A percentile compares a stretch with the other conserved stretches of the same genome.
These are phyloP conservation scores for Enteromius fasciolatus DNA, from an alignment of 2,797 vertebrate species.

Conservation along the genomic window DNA sequence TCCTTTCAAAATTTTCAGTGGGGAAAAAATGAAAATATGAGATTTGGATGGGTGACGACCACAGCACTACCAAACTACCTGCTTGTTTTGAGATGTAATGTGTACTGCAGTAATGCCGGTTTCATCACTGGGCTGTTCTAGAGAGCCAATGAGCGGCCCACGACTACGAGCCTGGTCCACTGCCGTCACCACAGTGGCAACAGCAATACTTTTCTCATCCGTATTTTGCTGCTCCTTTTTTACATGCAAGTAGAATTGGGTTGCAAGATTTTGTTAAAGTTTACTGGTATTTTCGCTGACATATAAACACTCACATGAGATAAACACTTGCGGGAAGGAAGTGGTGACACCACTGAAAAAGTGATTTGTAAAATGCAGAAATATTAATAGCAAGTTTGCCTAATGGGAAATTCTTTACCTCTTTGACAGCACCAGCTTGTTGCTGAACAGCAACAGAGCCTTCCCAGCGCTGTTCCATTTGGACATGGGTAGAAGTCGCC, in stretches of 20 bases:
- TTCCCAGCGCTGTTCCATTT: constrained; percentile 82
- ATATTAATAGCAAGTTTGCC: neutral
- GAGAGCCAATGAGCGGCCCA: constrained; percentile 71
- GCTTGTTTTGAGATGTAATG: constrained; percentile 78
- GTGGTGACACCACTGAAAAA: neutral
- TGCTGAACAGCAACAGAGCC: constrained; percentile 75
- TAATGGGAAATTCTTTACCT: constrained; percentile 76
- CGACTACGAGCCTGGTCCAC: constrained; percentile 69
- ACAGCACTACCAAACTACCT: constrained; percentile 73
- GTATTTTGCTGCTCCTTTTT: constrained; percentile 62
- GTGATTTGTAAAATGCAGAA: constrained; percentile 14
- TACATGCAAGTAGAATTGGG: constrained; percentile 59
- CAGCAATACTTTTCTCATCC: constrained; percentile 63
- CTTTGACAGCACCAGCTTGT: constrained; percentile 70
- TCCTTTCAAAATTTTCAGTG: neutral
- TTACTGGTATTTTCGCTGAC: constrained; percentile 4
- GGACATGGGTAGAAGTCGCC: constrained; percentile 75
- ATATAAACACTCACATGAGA: neutral
- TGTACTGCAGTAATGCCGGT: constrained; percentile 76
- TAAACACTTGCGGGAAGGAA: neutral
- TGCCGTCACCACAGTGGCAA: constrained; percentile 70
- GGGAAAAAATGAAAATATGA: constrained; percentile 39
- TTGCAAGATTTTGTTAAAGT: constrained; percentile 41
- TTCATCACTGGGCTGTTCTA: constrained; percentile 79
- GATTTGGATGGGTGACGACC: constrained; percentile 39